These are phyloP conservation scores for Botrylloides violaceus DNA, from an alignment of 23 tunicate genomes.

Conservation along the genomic window DNA sequence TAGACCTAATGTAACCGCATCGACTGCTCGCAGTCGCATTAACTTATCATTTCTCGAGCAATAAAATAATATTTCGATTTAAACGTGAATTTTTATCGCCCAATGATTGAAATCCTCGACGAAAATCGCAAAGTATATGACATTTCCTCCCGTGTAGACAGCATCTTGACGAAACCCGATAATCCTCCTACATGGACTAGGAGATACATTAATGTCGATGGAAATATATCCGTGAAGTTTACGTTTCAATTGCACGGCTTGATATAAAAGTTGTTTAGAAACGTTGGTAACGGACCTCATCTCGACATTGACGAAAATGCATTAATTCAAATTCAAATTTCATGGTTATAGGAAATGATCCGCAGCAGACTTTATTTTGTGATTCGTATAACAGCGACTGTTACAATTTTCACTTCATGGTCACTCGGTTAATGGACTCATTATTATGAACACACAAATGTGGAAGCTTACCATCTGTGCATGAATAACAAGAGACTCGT, in stretches of 20 bases:
- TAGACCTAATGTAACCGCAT: too few relatives aligned
- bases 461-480: too few relatives aligned
- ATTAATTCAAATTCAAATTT: conserved; percentile 17
- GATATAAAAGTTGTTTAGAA: not conserved
- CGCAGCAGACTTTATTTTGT: too few relatives aligned
- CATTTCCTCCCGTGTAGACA: not conserved
- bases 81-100: not conserved
- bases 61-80: not conserved
- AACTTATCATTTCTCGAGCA: not conserved
- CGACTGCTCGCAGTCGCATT: not conserved
- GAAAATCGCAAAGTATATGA: not conserved
- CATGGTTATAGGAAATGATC: conserved; percentile 1
- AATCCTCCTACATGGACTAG: not conserved
- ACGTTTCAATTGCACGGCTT: not conserved
- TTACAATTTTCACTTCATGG: too few relatives aligned
- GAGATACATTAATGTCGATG: not conserved
- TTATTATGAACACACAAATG: too few relatives aligned
- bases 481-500: too few relatives aligned
- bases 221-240: not conserved
- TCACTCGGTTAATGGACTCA: too few relatives aligned
- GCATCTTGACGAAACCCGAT: not conserved
- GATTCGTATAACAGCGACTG: too few relatives aligned
- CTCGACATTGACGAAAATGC: conserved; percentile 7
- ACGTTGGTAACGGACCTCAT: not conserved
- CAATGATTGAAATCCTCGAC: not conserved